Evolutionary conservation across 2,888 invertebrate genomes (phyloP).

Genomic region (Luperina nickerlii): DNA sequence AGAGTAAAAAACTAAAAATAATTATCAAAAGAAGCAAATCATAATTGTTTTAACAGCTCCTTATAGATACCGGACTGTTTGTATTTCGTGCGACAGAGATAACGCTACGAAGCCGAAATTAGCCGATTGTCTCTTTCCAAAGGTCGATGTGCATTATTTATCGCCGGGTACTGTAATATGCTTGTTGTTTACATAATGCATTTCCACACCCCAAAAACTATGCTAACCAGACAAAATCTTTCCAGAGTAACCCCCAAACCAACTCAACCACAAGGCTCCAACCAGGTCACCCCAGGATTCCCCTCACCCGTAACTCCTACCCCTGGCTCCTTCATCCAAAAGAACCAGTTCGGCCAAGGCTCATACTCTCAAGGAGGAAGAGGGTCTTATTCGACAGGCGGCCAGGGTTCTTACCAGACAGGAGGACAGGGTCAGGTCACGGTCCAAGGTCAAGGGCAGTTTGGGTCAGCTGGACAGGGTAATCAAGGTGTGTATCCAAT

Average conservation of each 20-base stretch:
- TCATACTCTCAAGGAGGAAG: conserved; percentile 67
- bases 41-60: too few species aligned
- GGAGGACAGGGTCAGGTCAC: conserved; percentile 70
- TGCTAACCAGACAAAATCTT: conserved; percentile 9
- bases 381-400: conserved; percentile 69
- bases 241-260: conserved; percentile 70
- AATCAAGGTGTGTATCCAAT: conserved; percentile 25
- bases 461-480: conserved; percentile 23
- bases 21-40: too few species aligned
- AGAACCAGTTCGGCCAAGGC: conserved; percentile 67
- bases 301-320: conserved; percentile 64
- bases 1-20: too few species aligned
- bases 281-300: conserved; percentile 78
- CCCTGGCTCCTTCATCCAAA: conserved; percentile 66
- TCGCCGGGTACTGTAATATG: too few species aligned
- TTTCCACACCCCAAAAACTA: neutral
- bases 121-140: too few species aligned
- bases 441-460: conserved; percentile 47
- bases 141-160: too few species aligned
- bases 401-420: conserved; percentile 65
- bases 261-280: conserved; percentile 72
- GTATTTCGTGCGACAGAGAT: too few species aligned
- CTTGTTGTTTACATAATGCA: too few species aligned
- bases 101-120: too few species aligned
- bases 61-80: too few species aligned